phyloP scores from a whole-genome alignment of 2,888 invertebrate genomes.

The Scrobipalpa atriplicella region DNA sequence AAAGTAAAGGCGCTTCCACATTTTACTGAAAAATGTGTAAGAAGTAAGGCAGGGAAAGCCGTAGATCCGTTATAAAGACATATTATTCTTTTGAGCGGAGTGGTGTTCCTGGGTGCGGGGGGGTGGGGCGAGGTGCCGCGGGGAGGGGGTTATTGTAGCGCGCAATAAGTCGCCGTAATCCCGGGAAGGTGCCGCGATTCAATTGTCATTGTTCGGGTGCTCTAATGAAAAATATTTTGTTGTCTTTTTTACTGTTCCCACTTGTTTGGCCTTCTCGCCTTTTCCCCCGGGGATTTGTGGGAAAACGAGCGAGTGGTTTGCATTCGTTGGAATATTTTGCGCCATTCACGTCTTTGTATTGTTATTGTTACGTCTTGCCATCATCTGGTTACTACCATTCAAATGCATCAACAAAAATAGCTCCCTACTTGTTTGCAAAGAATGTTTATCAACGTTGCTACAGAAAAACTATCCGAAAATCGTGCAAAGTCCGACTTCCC shows the following conservation, averaged over 20 bases:
- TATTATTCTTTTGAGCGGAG: slow-evolving; percentile 80
- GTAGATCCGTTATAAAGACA: slow-evolving; percentile 79
- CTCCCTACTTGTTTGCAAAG: not conserved
- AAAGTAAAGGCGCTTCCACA: slow-evolving; percentile 71
- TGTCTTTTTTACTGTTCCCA: slow-evolving; percentile 59
- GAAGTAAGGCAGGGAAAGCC: slow-evolving; percentile 76
- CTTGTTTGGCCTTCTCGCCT: slow-evolving; percentile 33
- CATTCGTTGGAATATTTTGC: slow-evolving; percentile 3
- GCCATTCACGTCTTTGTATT: not conserved
- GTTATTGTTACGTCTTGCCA: not conserved
- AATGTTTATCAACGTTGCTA: slow-evolving; percentile 26
- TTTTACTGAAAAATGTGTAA: slow-evolving; percentile 80
- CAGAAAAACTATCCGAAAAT: slow-evolving; percentile 27
- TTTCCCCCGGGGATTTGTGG: slow-evolving; percentile 9
- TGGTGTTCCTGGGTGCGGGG: slow-evolving; percentile 19
- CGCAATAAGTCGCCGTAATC: slow-evolving; percentile 76
- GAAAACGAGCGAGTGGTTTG: slow-evolving; percentile 12
- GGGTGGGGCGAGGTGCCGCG: slow-evolving; percentile 5
- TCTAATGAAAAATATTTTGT: slow-evolving; percentile 79
- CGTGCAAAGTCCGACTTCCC: slow-evolving; percentile 39
- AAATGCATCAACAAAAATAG: not conserved
- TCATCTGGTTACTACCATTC: too few species aligned
- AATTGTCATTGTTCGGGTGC: slow-evolving; percentile 73
- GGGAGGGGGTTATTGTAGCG: slow-evolving; percentile 62
- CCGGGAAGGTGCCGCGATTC: slow-evolving; percentile 73